Evolutionary conservation across 2,888 invertebrate species (phyloP), one percentile per base, ranked within the genome.

Genomic region (Tetrapedia diversipes): DNA sequence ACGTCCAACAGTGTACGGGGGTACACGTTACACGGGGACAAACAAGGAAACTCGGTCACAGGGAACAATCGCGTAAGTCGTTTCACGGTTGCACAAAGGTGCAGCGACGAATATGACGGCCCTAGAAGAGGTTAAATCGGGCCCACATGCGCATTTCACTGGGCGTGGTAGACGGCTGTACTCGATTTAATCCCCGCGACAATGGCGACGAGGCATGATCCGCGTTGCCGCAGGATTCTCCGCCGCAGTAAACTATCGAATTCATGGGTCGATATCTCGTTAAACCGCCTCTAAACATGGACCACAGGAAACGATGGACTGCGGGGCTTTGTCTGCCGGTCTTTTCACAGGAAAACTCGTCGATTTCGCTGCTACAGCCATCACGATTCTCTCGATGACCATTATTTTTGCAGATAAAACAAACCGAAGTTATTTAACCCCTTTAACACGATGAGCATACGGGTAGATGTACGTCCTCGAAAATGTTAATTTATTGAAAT

Each of bases 381-480:
- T n/a, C n/a, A n/a, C n/a, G n/a, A n/a, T n/a, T n/a, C n/a, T n/a
- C n/a, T n/a, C n/a, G n/a, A n/a, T n/a, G n/a, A n/a, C n/a, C n/a
- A n/a, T 81, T 75, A 77, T 83, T 82, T 80, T 80, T 79, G 11
- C 37, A n/a, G n/a, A n/a, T n/a, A n/a, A n/a, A n/a, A n/a, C n/a
- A n/a, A n/a, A n/a, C n/a, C n/a, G n/a, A n/a, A n/a, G n/a, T n/a
- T n/a, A n/a, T n/a, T n/a, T n/a, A n/a, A n/a, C n/a, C n/a, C n/a
- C n/a, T n/a, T n/a, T n/a, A n/a, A n/a, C n/a, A n/a, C n/a, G n/a
- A n/a, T n/a, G n/a, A n/a, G n/a, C n/a, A n/a, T n/a, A n/a, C n/a
- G n/a, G n/a, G n/a, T n/a, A n/a, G n/a, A n/a, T n/a, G n/a, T n/a
- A n/a, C n/a, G n/a, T n/a, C n/a, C n/a, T n/a, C n/a, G n/a, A n/a